A percentile compares a stretch with the other conserved stretches of the same genome.
phyloP scores from a whole-genome alignment of 2,113 vertebrate genomes.

The Patagioenas fasciata region DNA sequence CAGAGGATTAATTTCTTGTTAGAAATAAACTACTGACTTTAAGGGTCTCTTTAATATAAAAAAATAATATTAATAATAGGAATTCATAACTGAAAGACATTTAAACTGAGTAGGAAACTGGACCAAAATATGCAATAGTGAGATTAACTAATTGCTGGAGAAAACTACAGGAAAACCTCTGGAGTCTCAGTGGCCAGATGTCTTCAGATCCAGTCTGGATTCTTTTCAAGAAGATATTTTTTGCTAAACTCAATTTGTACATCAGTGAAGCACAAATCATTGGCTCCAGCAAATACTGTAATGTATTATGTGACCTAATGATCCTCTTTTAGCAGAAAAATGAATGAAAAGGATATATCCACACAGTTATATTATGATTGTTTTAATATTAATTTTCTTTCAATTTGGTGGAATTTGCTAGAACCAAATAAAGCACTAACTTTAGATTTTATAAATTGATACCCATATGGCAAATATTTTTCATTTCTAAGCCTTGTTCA shows the following conservation, averaged over 20 bases:
- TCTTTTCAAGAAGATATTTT: neutral
- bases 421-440: neutral
- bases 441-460: neutral
- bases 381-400: slow-evolving; percentile 5
- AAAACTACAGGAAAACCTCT: neutral
- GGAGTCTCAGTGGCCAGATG: neutral
- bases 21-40: neutral
- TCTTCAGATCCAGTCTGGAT: neutral
- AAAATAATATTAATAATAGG: neutral
- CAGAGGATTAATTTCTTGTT: neutral
- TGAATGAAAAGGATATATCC: neutral
- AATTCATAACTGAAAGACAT: neutral
- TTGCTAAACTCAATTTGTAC: neutral
- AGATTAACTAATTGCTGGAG: neutral
- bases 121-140: neutral
- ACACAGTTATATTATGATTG: neutral
- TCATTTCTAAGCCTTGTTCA: neutral
- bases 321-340: neutral
- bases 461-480: neutral
- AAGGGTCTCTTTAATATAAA: neutral
- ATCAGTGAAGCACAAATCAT: neutral
- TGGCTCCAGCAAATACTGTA: neutral
- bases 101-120: neutral
- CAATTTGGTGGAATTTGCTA: slow-evolving; percentile 11
- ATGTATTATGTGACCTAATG: neutral